Conservation (phyloP, 2,113 vertebrate genomes). For the Plecturocebus donacophilus region DNA sequence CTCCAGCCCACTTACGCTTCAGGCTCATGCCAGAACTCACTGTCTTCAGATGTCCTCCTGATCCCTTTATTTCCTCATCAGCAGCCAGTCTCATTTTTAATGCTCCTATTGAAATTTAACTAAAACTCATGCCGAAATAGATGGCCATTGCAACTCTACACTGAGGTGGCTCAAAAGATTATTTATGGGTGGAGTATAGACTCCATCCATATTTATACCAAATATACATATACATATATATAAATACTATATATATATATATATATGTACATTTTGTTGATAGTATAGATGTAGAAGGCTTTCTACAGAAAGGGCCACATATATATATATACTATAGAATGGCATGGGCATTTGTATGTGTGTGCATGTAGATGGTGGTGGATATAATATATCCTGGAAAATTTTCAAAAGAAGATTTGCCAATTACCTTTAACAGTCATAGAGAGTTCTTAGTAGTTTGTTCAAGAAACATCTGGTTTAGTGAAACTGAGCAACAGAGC, state of each 20-base stretch:
- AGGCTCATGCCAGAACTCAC: neutral
- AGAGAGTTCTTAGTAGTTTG: neutral
- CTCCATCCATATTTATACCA: neutral
- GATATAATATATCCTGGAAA: neutral
- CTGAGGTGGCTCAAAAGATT: neutral
- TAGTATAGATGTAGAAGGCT: too few relatives aligned
- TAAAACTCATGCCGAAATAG: neutral
- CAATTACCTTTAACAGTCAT: neutral
- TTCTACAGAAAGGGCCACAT: too few relatives aligned
- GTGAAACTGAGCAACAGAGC: conserved; percentile 13
- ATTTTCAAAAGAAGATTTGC: conserved; percentile 25
- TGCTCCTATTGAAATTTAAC: neutral
- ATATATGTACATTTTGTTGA: too few relatives aligned
- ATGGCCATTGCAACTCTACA: neutral
- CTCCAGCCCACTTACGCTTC: neutral
- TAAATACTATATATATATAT: too few relatives aligned
- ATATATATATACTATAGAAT: neutral
- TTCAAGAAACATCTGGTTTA: conserved; percentile 39
- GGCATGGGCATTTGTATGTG: neutral
- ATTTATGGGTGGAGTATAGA: neutral
- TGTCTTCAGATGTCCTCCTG: neutral
- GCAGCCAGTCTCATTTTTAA: neutral
- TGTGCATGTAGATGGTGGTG: neutral
- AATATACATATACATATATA: too few relatives aligned
- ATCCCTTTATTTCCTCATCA: neutral